Base-by-base conservation (phyloP, 2,888 invertebrate species). In the Folsomia candida region DNA sequence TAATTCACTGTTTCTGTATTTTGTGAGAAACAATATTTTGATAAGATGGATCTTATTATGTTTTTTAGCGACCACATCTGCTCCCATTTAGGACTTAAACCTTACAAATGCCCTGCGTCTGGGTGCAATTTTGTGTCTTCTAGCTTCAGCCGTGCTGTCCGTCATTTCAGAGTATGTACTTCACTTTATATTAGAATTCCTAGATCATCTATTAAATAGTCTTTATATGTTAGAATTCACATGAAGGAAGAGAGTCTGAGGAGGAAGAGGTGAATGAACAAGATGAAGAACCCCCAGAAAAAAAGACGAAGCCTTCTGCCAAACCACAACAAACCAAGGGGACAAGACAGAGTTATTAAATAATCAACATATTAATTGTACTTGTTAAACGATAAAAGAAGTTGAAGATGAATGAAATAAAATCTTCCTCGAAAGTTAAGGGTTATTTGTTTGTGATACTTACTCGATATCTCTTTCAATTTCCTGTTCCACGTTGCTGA, bases 401-500 rank as follows among this genome's bases (percentile, higher is more conserved):
- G n/a, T n/a, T n/a, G n/a, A n/a, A n/a, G n/a, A n/a, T n/a, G n/a
- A n/a, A n/a, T n/a, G n/a, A n/a, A n/a, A n/a, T n/a, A n/a, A n/a
- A n/a, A n/a, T n/a, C n/a, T n/a, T n/a, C n/a, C n/a, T n/a, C n/a
- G n/a, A 74, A 77, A 11, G 76, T 74, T n/a, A n/a, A n/a, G n/a
- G n/a, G n/a, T n/a, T n/a, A n/a, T n/a, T 54, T 65, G 22, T 65
- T 57, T 22, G 28, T 51, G n/a, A n/a, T n/a, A n/a, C n/a, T n/a
- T n/a, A n/a, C n/a, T n/a, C n/a, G 37, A 72, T 75, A 61, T 75
- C 73, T 66, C 71, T 62, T 47, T 76, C 76, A 57, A 76, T 76
- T 65, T 75, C 76, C 69, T 69, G 65, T 59, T 76, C 75, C 47
- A 76, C 72, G 67, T 76, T 57, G 62, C 67, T 75, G 62, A 76